Evolutionary conservation across 2,113 vertebrate species (phyloP), one percentile per base, ranked within the genome.

Genomic region (Prunella fulvescens): DNA sequence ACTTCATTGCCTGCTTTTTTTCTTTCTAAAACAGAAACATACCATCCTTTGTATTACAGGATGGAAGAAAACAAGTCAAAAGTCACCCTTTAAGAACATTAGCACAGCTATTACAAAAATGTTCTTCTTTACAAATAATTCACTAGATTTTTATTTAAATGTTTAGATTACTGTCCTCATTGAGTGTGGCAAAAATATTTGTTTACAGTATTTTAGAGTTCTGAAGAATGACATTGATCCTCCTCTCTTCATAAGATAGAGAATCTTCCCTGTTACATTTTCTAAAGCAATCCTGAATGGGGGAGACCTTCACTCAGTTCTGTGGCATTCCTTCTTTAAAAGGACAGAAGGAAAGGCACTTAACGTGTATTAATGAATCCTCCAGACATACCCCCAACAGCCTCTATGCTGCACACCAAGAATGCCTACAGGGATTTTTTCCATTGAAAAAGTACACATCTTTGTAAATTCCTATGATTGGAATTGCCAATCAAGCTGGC

Each of bases 1-100:
- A 82, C 48, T 79, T 95, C 96, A 95, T 72, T 91, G 67, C 39
- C 88, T 87, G 50, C 31, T 97, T 97, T 95, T 95, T 95, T 96
- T 64, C 81, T 94, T 84, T 81, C 91, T 11, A 73, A 94, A 94
- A 72, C 11, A 61, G 42, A 96, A 96, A 92, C 22, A 20, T 42
- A 86, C 37, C 58, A 56, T 84, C 70, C 58, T 95, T 96, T 61
- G 44, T 77, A 76, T 67, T 83, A 92, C 76, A 44, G 45, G 62
- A 70, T 89, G 78, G 58, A 96, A 93, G 61, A 95, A 77, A 94
- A 95, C 17, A 77, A 95, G 48, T 19, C 57, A 67, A 53, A 93
- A 95, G 54, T 71, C 82, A 89, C 66, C 72, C 47, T 86, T 91
- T 76, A 67, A 74, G 91, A 97, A 87, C 60, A 61, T 61, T 70